Evolutionary conservation across 2,113 vertebrate species (phyloP).

Genomic region (Eurystomus gularis): DNA sequence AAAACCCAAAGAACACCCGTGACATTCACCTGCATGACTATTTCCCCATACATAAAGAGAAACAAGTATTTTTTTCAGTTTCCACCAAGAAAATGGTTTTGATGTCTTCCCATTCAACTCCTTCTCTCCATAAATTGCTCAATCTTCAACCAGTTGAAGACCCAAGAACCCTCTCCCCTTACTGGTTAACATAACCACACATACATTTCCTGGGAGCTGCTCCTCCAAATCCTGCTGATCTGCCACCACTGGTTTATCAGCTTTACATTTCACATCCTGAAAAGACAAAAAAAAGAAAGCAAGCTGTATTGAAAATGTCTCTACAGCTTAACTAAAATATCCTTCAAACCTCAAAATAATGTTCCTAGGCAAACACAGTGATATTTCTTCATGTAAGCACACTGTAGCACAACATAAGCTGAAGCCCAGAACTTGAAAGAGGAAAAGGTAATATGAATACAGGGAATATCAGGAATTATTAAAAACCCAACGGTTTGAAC

Average conservation of each 20-base stretch:
- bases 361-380: background rate
- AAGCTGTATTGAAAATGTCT: background rate
- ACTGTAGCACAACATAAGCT: background rate
- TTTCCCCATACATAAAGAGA: background rate
- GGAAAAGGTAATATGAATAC: background rate
- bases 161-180: background rate
- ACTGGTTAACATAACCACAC: background rate
- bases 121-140: background rate
- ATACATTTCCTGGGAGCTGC: conserved; percentile 50
- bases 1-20: background rate
- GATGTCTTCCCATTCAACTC: background rate
- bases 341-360: background rate
- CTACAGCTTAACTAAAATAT: background rate
- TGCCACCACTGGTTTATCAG: background rate
- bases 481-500: background rate
- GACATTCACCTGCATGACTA: background rate
- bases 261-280: conserved; percentile 48
- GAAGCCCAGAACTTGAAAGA: background rate
- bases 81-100: background rate
- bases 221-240: conserved; percentile 43
- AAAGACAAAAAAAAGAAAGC: background rate
- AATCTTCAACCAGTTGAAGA: background rate
- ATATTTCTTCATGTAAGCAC: background rate
- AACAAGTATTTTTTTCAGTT: background rate
- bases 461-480: background rate